These are phyloP conservation scores for Cercopithecus neglectus DNA, from an alignment of 2,797 vertebrate genomes.

Conservation along the genomic window DNA sequence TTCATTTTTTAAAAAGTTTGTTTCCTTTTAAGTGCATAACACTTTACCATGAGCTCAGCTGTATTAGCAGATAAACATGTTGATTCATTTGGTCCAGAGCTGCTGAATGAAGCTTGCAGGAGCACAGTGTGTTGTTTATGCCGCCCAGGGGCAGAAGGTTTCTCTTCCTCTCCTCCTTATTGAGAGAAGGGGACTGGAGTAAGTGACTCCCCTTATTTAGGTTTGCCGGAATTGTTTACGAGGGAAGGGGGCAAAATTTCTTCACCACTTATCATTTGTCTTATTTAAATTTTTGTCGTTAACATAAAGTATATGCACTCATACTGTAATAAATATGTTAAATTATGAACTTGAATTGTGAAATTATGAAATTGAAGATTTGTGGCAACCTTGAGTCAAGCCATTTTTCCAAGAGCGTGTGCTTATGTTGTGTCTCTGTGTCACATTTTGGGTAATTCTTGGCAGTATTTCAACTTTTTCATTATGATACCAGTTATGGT, in stretches of 20 bases:
- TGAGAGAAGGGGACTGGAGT: neutral
- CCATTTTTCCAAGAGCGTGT: neutral
- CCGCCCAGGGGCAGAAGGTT: neutral
- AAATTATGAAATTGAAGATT: neutral
- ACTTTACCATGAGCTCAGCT: slow-evolving; percentile 41
- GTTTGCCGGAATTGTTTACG: neutral
- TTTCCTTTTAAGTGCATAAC: slow-evolving; percentile 65
- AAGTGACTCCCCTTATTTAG: neutral
- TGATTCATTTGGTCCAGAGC: slow-evolving; percentile 54
- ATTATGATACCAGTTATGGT: neutral
- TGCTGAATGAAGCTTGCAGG: slow-evolving; percentile 24
- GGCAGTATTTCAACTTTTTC: neutral
- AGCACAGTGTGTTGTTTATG: slow-evolving; percentile 40
- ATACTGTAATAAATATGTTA: neutral
- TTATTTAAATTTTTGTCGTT: neutral
- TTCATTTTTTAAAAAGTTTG: slow-evolving; percentile 38
- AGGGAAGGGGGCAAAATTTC: neutral
- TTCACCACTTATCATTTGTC: neutral
- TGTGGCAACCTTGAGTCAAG: neutral
- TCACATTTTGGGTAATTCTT: neutral
- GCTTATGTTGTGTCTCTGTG: neutral
- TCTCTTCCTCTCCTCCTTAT: slow-evolving; percentile 39
- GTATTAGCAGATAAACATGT: slow-evolving; percentile 63
- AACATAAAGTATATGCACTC: neutral
- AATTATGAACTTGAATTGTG: neutral